Evolutionary conservation across 2,113 vertebrate species (phyloP).

Genomic region (Chloropsis hardwickii): DNA sequence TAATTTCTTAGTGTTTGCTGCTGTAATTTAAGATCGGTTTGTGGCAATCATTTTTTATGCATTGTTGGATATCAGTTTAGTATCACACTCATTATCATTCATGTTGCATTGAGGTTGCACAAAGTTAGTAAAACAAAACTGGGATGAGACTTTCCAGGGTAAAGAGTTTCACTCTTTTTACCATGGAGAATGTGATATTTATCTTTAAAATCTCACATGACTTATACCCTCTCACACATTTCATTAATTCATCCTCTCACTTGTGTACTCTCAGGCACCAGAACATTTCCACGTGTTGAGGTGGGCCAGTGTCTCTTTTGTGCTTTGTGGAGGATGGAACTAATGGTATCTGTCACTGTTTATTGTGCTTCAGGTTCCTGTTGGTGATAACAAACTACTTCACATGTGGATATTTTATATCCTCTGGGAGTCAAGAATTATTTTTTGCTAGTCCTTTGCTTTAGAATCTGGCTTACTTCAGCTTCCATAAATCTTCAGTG

Average conservation of each 20-base stretch:
- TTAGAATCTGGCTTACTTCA: not conserved
- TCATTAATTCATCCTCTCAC: not conserved
- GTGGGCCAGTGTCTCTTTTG: not conserved
- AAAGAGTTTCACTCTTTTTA: not conserved
- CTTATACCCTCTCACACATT: not conserved
- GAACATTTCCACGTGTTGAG: not conserved
- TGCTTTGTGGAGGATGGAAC: not conserved
- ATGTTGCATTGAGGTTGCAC: not conserved
- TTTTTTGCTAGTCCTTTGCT: not conserved
- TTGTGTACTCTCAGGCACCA: rapidly evolving
- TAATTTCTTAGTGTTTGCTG: not conserved
- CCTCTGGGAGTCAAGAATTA: not conserved
- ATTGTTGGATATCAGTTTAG: rapidly evolving
- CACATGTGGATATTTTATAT: rapidly evolving
- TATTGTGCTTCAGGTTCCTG: not conserved
- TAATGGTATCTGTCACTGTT: not conserved
- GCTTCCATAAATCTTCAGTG: not conserved
- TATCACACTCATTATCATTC: not conserved
- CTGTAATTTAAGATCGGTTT: not conserved
- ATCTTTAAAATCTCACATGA: not conserved
- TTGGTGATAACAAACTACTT: not conserved
- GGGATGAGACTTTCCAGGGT: not conserved
- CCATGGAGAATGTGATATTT: not conserved
- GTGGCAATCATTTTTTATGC: not conserved
- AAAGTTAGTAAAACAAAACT: not conserved